These are phyloP conservation scores for Tanytarsus gracilentus DNA, from an alignment of 2,888 invertebrate species.

Conservation along the genomic window DNA sequence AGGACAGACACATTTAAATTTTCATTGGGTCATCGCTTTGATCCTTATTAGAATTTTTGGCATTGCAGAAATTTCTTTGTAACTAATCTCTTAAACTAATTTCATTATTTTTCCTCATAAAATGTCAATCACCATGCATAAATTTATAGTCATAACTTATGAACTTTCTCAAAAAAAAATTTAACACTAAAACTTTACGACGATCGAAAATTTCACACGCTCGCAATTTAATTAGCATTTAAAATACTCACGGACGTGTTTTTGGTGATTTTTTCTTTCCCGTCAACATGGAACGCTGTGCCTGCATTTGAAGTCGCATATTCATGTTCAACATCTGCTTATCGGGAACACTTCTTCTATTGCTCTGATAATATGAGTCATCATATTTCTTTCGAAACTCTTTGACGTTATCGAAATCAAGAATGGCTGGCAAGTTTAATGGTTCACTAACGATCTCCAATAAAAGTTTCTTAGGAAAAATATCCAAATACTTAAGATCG, in stretches of 20 bases:
- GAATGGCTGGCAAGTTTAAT: slow-evolving; percentile 30
- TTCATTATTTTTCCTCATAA: no score
- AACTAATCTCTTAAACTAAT: no score
- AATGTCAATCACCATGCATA: no score
- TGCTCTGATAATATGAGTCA: slow-evolving; percentile 40
- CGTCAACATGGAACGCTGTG: slow-evolving; percentile 33
- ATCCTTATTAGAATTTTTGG: no score
- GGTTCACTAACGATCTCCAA: slow-evolving; percentile 39
- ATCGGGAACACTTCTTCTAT: slow-evolving; percentile 31
- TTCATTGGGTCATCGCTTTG: no score
- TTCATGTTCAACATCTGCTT: slow-evolving; percentile 6
- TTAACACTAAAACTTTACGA: neutral
- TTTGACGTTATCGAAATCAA: slow-evolving; percentile 40
- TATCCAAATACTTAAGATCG: slow-evolving; percentile 36
- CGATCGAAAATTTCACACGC: neutral
- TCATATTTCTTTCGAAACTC: slow-evolving; percentile 42
- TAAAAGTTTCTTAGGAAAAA: slow-evolving; percentile 38
- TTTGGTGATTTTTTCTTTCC: slow-evolving; percentile 43
- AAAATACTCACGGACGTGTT: slow-evolving; percentile 43
- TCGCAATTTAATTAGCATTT: slow-evolving; percentile 35
- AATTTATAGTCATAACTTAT: no score
- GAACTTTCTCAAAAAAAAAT: no score
- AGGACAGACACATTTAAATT: neutral
- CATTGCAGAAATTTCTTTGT: no score
- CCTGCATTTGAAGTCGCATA: slow-evolving; percentile 16